phyloP scores from a whole-genome alignment of 2,888 invertebrate species.

The Anoncus sp. region DNA sequence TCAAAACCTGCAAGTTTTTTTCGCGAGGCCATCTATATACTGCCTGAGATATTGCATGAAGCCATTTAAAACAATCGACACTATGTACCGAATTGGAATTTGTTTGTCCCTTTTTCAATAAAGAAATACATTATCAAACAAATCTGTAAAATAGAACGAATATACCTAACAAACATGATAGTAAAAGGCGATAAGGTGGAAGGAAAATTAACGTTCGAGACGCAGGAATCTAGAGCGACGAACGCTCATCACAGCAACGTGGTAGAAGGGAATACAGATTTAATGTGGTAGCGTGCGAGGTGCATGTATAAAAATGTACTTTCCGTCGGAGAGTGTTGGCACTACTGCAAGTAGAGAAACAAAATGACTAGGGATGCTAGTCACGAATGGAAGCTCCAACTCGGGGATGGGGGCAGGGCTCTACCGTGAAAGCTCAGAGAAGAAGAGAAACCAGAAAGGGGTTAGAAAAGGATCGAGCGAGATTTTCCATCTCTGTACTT shows the following conservation, averaged over 20 bases:
- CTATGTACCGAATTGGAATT: no score
- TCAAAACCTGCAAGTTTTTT: no score
- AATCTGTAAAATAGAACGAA: no score
- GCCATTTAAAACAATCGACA: no score
- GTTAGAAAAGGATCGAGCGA: constrained; percentile 41
- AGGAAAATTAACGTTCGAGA: constrained; percentile 19
- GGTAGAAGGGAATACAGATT: neutral
- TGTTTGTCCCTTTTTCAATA: no score
- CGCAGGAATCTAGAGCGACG: constrained; percentile 21
- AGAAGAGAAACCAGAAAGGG: constrained; percentile 25
- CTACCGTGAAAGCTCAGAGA: constrained; percentile 33
- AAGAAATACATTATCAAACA: no score
- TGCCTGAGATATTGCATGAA: no score
- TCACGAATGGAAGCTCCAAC: constrained; percentile 36
- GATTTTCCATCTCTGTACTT: constrained; percentile 69
- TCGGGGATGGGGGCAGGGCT: constrained; percentile 20
- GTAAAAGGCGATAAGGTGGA: neutral
- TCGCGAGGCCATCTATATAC: no score
- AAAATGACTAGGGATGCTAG: constrained; percentile 31
- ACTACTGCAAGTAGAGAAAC: constrained; percentile 24
- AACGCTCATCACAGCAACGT: neutral
- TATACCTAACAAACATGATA: neutral
- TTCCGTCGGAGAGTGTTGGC: constrained; percentile 17
- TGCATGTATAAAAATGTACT: constrained; percentile 19
- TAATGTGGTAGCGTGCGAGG: neutral